Base-by-base conservation (phyloP, 30 jellyfish, hydroid and myxozoan genomes). In the Hydractinia echinata region DNA sequence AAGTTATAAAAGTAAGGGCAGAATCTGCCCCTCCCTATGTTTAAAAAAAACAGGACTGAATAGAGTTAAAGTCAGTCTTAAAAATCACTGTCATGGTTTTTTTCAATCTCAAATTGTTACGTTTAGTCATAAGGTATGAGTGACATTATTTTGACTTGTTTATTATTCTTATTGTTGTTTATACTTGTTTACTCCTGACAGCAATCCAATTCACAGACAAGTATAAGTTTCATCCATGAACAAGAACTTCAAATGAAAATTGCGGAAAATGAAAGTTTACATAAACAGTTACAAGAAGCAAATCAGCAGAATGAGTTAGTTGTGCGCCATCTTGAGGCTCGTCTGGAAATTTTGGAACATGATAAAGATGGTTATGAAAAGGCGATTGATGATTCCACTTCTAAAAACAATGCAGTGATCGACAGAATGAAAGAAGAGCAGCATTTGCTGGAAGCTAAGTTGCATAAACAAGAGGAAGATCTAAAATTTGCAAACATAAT, bases 181-280 rank as follows among this genome's bases (percentile, higher is more conserved):
- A 30, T 30, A 30, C 44, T 30, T 30, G 44, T 30, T 30, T 64
- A n/a, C 39, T 64, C 51, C 4, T 64, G 19, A 6, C 76, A 54
- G 48, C 85, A 77, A 60, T 16, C 19, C 16, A 52, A 21, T 13
- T 76, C 84, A 76, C 54, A 19, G 52, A 64, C 74, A 7, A 71
- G 81, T 58, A 71, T 71, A 5, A 71, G 77, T 54, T 76, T 56
- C 6, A 80, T 80, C 13, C 87, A 80, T 52, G 95, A 87, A 52
- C 96, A 92, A 76, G 98, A 92, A 70, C 88, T 92, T 55, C 89
- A 83, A 73, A 79, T 86, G 93, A 92, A 92, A 54, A 92, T 92
- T 21, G 73, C 80, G 55, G 98, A 92, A 68, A 92, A 92, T 84
- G 98, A 92, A 80, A 83, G 73, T 14, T 69, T 92, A 51, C 98